These are phyloP conservation scores for Triplophysa rosa DNA, from an alignment of 2,113 vertebrate species.

Conservation along the genomic window DNA sequence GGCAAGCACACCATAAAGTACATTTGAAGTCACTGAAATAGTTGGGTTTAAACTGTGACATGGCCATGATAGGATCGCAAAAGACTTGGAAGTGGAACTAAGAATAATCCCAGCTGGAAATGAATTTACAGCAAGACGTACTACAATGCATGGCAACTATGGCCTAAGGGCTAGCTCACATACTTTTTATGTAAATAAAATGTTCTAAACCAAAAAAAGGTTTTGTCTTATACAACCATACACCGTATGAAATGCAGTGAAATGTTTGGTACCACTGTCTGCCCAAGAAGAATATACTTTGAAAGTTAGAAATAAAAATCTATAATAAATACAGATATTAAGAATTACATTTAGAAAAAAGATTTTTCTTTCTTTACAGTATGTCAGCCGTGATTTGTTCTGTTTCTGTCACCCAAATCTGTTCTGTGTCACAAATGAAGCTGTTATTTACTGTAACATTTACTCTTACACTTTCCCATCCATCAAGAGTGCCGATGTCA, in stretches of 20 bases:
- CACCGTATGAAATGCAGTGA: no score
- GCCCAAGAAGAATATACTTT: no score
- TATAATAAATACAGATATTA: no score
- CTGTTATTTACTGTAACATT: conserved; percentile 9
- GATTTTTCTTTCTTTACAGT: not conserved
- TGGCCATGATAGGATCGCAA: not conserved
- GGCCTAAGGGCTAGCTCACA: no score
- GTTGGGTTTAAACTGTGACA: not conserved
- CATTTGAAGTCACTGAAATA: not conserved
- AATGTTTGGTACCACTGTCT: no score
- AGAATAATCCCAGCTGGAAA: not conserved
- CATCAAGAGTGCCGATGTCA: conserved; percentile 34
- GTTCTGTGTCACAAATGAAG: conserved; percentile 17
- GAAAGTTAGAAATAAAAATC: no score
- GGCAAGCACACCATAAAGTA: not conserved
- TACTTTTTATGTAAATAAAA: no score
- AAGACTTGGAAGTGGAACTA: not conserved
- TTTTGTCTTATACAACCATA: no score
- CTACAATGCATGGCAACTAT: no score
- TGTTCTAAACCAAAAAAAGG: no score
- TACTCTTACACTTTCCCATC: conserved; percentile 41
- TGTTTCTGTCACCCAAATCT: conserved; percentile 15
- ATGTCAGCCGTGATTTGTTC: not conserved
- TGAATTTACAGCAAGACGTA: not conserved
- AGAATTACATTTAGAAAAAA: not conserved